Conservation (phyloP, 1,140 invertebrate genomes). For the Polypedilum vanderplanki region DNA sequence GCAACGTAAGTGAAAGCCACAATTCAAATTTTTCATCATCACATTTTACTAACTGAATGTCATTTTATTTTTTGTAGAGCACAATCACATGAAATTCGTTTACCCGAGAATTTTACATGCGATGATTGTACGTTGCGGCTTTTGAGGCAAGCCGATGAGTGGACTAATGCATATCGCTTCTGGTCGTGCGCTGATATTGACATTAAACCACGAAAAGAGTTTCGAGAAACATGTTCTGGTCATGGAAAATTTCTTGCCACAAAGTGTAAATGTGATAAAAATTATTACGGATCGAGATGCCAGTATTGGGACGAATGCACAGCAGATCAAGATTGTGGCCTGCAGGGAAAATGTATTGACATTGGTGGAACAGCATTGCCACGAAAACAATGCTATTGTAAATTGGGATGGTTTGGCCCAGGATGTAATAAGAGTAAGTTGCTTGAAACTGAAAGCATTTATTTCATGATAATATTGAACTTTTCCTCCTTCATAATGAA, state of each 20-base stretch:
- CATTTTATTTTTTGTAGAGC: constrained; percentile 53
- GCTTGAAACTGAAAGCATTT: constrained; percentile 30
- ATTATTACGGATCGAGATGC: constrained; percentile 72
- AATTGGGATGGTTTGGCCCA: constrained; percentile 74
- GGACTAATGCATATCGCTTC: constrained; percentile 76
- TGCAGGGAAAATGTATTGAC: constrained; percentile 75
- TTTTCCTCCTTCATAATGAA: constrained; percentile 34
- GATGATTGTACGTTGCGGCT: constrained; percentile 83
- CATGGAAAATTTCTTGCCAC: constrained; percentile 70
- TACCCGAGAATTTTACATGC: constrained; percentile 78
- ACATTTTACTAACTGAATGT: background rate
- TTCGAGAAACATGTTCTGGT: constrained; percentile 73
- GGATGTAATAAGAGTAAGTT: constrained; percentile 68
- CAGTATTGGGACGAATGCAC: constrained; percentile 80
- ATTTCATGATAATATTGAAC: constrained; percentile 10
- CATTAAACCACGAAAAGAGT: constrained; percentile 63
- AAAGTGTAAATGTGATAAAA: constrained; percentile 72
- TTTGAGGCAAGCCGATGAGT: constrained; percentile 81
- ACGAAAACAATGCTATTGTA: constrained; percentile 80
- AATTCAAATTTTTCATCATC: constrained; percentile 28
- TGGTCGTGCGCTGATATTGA: constrained; percentile 95
- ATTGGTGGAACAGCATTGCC: constrained; percentile 70
- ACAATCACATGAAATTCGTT: constrained; percentile 66
- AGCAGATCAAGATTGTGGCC: constrained; percentile 74
- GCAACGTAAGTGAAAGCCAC: constrained; percentile 52